Evolutionary conservation across 2,113 vertebrate species (phyloP).

Genomic region (Eudyptes chrysolophus): DNA sequence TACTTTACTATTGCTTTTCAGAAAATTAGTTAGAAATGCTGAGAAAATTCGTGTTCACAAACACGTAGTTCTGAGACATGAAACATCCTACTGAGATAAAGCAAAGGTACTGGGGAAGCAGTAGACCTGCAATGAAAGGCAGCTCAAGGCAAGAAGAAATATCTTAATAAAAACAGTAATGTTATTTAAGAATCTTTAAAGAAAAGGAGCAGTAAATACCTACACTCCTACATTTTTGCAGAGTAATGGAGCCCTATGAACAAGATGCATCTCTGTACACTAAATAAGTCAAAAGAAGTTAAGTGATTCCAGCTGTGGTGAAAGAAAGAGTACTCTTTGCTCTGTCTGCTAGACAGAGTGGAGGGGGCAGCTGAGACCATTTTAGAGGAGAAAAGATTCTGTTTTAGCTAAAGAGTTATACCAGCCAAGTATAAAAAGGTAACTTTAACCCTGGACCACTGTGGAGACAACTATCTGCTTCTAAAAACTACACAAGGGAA

Average conservation of each 20-base stretch:
- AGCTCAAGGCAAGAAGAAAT: neutral
- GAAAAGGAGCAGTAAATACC: neutral
- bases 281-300: neutral
- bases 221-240: neutral
- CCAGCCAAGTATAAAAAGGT: neutral
- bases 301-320: neutral
- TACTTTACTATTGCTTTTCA: neutral
- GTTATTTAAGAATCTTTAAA: neutral
- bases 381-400: neutral
- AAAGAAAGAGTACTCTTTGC: neutral
- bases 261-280: neutral
- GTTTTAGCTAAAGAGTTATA: neutral
- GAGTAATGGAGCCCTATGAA: neutral
- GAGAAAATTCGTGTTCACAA: neutral
- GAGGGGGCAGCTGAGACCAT: neutral
- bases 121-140: neutral
- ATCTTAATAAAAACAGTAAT: neutral
- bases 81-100: neutral
- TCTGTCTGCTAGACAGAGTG: neutral
- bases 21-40: neutral
- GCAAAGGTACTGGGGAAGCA: neutral
- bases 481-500: neutral
- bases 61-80: neutral
- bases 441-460: neutral
- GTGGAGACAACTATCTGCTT: neutral